Evolutionary conservation across 2,888 invertebrate species (phyloP).

Genomic region (Belgica antarctica): DNA sequence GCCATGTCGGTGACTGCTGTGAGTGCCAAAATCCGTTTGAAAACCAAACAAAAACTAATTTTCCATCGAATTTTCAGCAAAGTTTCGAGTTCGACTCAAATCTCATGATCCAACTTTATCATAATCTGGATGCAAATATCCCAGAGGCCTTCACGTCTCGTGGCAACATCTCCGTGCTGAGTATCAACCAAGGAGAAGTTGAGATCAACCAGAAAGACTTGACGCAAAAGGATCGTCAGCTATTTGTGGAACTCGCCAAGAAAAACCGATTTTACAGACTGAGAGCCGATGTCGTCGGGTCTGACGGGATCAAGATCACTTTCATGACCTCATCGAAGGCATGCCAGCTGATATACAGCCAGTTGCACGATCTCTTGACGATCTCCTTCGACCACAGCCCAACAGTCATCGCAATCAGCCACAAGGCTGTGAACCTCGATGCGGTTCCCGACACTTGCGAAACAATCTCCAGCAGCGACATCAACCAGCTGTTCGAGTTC

Average conservation of each 20-base stretch:
- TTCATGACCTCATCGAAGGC: constrained; percentile 80
- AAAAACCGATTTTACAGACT: constrained; percentile 73
- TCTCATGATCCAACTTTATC: constrained; percentile 62
- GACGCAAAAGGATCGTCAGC: constrained; percentile 57
- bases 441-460: constrained; percentile 69
- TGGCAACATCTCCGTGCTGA: constrained; percentile 69
- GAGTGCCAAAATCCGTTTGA: no score
- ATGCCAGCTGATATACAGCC: constrained; percentile 73
- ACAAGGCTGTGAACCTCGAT: constrained; percentile 69
- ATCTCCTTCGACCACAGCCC: constrained; percentile 78
- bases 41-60: constrained; percentile 13
- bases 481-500: constrained; percentile 59
- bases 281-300: constrained; percentile 65
- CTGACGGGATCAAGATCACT: constrained; percentile 65
- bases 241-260: constrained; percentile 61
- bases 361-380: constrained; percentile 74
- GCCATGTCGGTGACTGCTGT: no score
- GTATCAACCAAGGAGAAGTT: constrained; percentile 65
- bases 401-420: constrained; percentile 69
- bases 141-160: constrained; percentile 62
- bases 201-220: constrained; percentile 64
- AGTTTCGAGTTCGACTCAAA: constrained; percentile 20
- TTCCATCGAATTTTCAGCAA: no score
- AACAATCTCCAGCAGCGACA: constrained; percentile 53
- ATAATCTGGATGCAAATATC: constrained; percentile 61